phyloP scores from a whole-genome alignment of 1,140 invertebrate genomes.

The Gonatopus flavifemur region DNA sequence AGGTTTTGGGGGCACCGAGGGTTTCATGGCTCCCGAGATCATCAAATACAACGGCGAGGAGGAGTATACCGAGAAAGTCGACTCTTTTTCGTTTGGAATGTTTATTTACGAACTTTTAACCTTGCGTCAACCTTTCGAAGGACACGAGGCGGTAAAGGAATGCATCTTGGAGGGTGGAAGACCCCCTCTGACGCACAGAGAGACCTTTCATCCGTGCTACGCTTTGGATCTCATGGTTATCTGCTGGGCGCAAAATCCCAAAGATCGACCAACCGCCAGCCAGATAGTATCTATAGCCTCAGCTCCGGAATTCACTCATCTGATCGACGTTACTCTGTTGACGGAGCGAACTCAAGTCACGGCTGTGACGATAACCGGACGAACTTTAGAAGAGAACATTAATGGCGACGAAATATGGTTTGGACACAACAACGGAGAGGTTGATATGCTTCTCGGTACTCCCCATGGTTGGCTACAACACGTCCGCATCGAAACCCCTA shows the following conservation, averaged over 20 bases:
- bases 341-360: conserved; percentile 64
- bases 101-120: conserved; percentile 95
- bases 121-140: conserved; percentile 90
- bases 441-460: conserved; percentile 67
- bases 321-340: conserved; percentile 78
- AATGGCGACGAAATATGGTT: conserved; percentile 69
- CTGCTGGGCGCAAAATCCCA: conserved; percentile 90
- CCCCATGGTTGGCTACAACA: conserved; percentile 64
- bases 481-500: conserved; percentile 59
- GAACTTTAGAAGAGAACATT: conserved; percentile 42
- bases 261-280: conserved; percentile 85
- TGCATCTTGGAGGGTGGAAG: conserved; percentile 92
- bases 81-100: conserved; percentile 99
- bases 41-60: conserved; percentile 98
- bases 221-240: conserved; percentile 93
- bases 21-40: conserved; percentile 99
- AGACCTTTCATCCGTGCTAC: conserved; percentile 84
- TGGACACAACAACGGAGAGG: conserved; percentile 69
- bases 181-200: conserved; percentile 81
- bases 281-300: conserved; percentile 90
- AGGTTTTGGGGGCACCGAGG: conserved; percentile 96
- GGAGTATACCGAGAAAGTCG: conserved; percentile 98
- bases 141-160: conserved; percentile 94
- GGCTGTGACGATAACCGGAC: conserved; percentile 53
- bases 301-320: conserved; percentile 89